Evolutionary conservation across 2,888 invertebrate species (phyloP).

Genomic region (Tupiocoris notatus): DNA sequence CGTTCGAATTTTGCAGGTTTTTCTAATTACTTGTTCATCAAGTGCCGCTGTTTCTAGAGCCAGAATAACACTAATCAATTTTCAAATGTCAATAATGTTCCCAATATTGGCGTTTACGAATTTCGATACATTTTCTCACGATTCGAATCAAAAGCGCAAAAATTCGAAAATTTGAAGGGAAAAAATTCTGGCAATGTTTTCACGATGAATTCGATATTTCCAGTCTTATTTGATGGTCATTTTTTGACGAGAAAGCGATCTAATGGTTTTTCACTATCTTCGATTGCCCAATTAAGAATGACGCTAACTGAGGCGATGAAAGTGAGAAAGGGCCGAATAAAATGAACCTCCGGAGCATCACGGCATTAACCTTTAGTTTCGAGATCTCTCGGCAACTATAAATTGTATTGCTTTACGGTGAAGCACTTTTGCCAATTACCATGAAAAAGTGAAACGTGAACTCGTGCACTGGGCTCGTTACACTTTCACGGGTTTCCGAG

Average conservation of each 20-base stretch:
- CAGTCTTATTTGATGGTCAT: background rate
- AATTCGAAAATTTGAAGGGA: too few relatives aligned
- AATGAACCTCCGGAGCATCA: background rate
- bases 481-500: slow-evolving; percentile 22
- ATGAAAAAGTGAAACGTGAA: slow-evolving; percentile 17
- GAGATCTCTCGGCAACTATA: background rate
- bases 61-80: too few relatives aligned
- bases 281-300: slow-evolving; percentile 10
- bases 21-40: too few relatives aligned
- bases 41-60: too few relatives aligned
- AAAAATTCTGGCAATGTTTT: background rate
- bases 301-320: background rate
- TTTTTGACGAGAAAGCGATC: background rate
- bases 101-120: too few relatives aligned
- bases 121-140: background rate
- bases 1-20: too few relatives aligned
- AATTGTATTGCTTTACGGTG: background rate
- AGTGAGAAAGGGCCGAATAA: slow-evolving; percentile 2
- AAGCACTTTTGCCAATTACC: slow-evolving; percentile 1
- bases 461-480: slow-evolving; percentile 5
- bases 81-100: too few relatives aligned
- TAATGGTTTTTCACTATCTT: background rate
- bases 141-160: background rate
- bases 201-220: background rate
- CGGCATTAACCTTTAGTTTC: slow-evolving; percentile 1